Conservation (phyloP, 2,888 invertebrate genomes). For the Trissonchulus sp. region DNA sequence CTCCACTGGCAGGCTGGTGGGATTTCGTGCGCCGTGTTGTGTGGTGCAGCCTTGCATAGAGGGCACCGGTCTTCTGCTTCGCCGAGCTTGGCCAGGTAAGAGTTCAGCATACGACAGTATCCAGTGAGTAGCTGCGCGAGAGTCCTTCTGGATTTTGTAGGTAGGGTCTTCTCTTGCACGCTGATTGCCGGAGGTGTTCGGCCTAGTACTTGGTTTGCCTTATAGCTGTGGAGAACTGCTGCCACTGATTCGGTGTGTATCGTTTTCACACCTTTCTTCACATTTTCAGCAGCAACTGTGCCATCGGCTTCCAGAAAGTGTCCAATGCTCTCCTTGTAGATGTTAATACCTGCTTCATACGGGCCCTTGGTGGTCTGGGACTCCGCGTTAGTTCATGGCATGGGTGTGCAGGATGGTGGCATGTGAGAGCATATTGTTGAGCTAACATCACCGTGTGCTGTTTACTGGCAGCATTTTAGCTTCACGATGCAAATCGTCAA, state of each 20-base stretch:
- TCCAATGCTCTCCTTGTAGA: too few relatives aligned
- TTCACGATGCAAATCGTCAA: slow-evolving; percentile 5
- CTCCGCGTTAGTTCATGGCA: too few relatives aligned
- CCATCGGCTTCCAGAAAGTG: too few relatives aligned
- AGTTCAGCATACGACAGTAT: slow-evolving; percentile 13
- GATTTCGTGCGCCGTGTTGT: too few relatives aligned
- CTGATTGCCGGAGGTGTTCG: background rate
- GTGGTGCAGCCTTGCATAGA: too few relatives aligned
- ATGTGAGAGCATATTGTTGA: slow-evolving; percentile 6
- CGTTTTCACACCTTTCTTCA: slow-evolving; percentile 4
- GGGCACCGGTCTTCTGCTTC: background rate
- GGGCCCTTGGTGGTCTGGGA: background rate
- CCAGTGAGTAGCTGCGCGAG: slow-evolving; percentile 3
- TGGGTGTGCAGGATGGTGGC: slow-evolving; percentile 9
- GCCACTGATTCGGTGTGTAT: too few relatives aligned
- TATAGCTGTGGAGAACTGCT: too few relatives aligned
- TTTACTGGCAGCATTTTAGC: background rate
- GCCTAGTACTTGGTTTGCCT: background rate
- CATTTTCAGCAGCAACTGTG: background rate
- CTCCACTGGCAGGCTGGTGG: too few relatives aligned
- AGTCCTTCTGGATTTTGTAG: background rate
- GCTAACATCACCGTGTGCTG: too few relatives aligned
- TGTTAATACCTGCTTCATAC: too few relatives aligned
- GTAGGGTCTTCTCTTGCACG: slow-evolving; percentile 7
- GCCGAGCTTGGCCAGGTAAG: too few relatives aligned